Conservation (phyloP, 2,888 invertebrate species). For the Heliconius ethilla region DNA sequence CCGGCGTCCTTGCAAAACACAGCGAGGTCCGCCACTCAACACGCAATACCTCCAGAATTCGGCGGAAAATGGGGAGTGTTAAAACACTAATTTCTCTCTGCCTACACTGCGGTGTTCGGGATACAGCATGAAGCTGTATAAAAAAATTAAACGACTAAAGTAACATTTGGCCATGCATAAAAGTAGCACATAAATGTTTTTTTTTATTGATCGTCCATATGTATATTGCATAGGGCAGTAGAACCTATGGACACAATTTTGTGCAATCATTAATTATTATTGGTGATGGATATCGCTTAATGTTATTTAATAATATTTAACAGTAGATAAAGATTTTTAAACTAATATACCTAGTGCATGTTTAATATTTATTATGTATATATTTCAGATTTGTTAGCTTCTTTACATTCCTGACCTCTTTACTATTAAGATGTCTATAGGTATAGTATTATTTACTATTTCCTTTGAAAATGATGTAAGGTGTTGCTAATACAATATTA, state of each 20-base stretch:
- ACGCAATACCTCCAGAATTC: too few relatives aligned
- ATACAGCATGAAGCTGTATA: too few relatives aligned
- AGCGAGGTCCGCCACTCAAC: too few relatives aligned
- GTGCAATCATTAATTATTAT: background rate
- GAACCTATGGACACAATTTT: background rate
- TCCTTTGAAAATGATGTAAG: background rate
- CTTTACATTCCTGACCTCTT: constrained; percentile 22
- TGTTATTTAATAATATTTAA: background rate
- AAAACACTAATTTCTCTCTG: too few relatives aligned
- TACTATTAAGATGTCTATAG: constrained; percentile 24
- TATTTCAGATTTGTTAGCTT: constrained; percentile 24
- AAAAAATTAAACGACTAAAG: too few relatives aligned
- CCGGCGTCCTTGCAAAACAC: too few relatives aligned
- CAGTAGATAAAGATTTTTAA: background rate
- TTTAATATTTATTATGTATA: constrained; percentile 13
- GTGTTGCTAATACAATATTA: constrained; percentile 28
- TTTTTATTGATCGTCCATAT: background rate
- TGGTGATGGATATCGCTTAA: background rate
- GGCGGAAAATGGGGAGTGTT: too few relatives aligned
- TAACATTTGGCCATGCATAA: too few relatives aligned
- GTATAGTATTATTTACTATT: constrained; percentile 15
- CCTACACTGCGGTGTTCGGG: too few relatives aligned
- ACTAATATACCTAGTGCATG: constrained; percentile 17
- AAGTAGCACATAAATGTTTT: background rate
- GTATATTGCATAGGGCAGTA: background rate